Conservation (phyloP, 1,140 invertebrate species). For the Notospermus geniculatus region DNA sequence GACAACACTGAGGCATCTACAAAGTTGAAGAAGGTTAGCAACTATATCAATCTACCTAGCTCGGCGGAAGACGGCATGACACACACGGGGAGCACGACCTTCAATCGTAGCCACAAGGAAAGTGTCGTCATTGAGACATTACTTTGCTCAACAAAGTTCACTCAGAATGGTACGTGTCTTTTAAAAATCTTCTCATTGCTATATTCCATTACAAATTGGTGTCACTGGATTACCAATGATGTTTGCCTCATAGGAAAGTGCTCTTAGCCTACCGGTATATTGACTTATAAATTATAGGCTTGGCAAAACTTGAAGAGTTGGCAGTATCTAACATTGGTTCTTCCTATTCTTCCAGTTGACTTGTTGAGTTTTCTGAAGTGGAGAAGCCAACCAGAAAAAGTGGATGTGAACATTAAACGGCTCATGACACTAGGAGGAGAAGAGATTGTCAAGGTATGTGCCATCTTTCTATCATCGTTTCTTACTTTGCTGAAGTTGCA, state of each 20-base stretch:
- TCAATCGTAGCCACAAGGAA: conserved; percentile 80
- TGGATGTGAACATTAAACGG: conserved; percentile 78
- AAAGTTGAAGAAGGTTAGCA: conserved; percentile 66
- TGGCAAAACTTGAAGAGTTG: not conserved
- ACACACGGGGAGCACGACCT: conserved; percentile 57
- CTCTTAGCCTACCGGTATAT: too few species aligned
- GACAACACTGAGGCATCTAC: conserved; percentile 68
- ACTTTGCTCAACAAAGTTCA: conserved; percentile 91
- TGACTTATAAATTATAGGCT: not conserved
- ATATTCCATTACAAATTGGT: too few species aligned
- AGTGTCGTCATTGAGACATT: conserved; percentile 77
- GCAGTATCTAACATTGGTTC: too few species aligned
- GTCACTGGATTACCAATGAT: too few species aligned
- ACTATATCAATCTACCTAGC: conserved; percentile 73
- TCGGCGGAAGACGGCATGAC: conserved; percentile 56
- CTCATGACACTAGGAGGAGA: conserved; percentile 79
- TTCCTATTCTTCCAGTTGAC: conserved; percentile 65
- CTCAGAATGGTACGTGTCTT: conserved; percentile 75
- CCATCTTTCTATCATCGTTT: too few species aligned
- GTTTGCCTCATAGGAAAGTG: too few species aligned
- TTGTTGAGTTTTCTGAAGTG: conserved; percentile 85
- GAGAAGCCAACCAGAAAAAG: conserved; percentile 75
- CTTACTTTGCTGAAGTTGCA: too few species aligned
- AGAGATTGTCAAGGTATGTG: conserved; percentile 84
- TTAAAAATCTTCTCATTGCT: not conserved